Base-by-base conservation (phyloP, 1,140 invertebrate genomes). In the Hydropsyche tenuis region DNA sequence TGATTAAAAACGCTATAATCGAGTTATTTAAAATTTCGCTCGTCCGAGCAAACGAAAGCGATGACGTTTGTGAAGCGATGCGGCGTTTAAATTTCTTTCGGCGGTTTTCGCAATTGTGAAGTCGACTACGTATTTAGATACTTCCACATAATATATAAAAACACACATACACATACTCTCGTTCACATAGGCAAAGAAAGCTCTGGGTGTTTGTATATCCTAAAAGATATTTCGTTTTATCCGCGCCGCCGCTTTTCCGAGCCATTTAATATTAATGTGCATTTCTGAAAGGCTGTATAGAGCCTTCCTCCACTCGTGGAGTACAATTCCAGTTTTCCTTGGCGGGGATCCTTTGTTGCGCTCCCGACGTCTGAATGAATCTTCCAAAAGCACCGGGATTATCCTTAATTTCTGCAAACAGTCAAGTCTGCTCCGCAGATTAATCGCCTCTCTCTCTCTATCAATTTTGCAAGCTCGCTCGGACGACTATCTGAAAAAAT, bases 211-310 rank as follows among this genome's bases (percentile, higher is more conserved):
- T 70, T 70, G 68, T 70, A 70, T 70, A 70, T 70, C 68, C 68
- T 46, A n/a, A 56, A 70, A 70, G 68, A 70, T 70, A 70, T 70
- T 70, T 70, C 68, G 68, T 45, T 70, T 62, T 63, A 60, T 62
- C 72, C 72, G 62, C 51, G 30, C 72, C 69, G 69, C 73, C 69
- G 69, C 73, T 74, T 77, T 77, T 77, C 75, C 75, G 65, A 77
- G 73, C 75, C 75, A 77, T 77, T 77, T 77, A 77, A 77, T 77
- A 77, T 77, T 77, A 77, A 77, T 77, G 75, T 73, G 72, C 75
- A 74, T 74, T 77, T 74, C 56, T 72, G 75, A 76, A 71, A 69
- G 71, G 69, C 60, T 70, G 70, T 63, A 48, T 63, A 45, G 37
- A 72, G 69, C 53, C 69, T 72, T 43, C 69, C 63, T 43, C 63